These are phyloP conservation scores for Heliconius sara DNA, from an alignment of 2,888 invertebrate genomes.

Conservation along the genomic window DNA sequence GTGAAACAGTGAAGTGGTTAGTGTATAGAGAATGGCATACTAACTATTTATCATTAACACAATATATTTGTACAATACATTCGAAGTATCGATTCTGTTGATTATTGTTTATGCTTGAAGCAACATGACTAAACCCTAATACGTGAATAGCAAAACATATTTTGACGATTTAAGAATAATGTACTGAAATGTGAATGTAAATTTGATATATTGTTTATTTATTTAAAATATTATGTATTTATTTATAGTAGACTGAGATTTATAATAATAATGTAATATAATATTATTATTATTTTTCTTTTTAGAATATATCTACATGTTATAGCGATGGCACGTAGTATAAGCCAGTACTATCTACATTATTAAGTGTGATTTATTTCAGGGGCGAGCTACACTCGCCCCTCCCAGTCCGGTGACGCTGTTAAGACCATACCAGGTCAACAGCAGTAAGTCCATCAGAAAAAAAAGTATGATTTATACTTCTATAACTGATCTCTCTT, in stretches of 20 bases:
- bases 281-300: not conserved
- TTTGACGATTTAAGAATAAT: not conserved
- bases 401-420: no score
- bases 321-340: no score
- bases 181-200: not conserved
- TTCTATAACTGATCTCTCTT: not conserved
- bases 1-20: slow-evolving; percentile 7
- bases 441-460: no score
- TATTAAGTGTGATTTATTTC: no score
- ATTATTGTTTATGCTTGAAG: not conserved
- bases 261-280: not conserved
- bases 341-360: no score
- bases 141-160: not conserved
- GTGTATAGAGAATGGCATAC: not conserved
- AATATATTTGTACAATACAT: not conserved
- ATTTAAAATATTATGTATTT: no score
- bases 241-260: no score
- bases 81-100: not conserved
- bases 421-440: no score
- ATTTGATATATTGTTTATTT: no score
- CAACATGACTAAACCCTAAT: not conserved
- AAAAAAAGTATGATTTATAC: no score
- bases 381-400: no score
- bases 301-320: not conserved
- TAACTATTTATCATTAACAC: slow-evolving; percentile 20